Conservation (phyloP, 1,140 invertebrate genomes). For the Bombus pyrosoma region DNA sequence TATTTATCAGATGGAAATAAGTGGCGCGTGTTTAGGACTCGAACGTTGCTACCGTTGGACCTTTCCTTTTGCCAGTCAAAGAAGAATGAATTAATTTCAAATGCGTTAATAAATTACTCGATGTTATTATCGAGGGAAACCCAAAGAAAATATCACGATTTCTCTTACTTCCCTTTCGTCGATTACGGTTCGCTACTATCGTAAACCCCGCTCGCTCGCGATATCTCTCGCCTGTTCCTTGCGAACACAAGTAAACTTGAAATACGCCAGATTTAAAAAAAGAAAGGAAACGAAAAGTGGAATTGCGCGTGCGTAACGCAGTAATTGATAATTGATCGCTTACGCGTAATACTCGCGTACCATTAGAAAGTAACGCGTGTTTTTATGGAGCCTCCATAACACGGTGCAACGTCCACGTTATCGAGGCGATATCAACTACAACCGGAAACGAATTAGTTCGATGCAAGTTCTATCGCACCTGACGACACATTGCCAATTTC, state of each 20-base stretch:
- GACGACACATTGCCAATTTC: too few species aligned
- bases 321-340: slow-evolving; percentile 28
- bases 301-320: background rate
- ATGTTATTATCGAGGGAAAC: background rate
- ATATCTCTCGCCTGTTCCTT: background rate
- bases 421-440: background rate
- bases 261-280: background rate
- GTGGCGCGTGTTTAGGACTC: too few species aligned
- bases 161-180: background rate
- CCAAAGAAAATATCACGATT: background rate
- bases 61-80: background rate
- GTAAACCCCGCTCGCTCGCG: background rate
- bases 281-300: background rate
- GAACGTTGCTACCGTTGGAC: too few species aligned
- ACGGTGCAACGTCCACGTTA: background rate
- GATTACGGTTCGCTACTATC: too few species aligned
- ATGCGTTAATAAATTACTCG: background rate
- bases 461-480: too few species aligned
- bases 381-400: background rate
- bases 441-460: background rate
- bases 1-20: too few species aligned
- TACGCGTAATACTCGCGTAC: slow-evolving; percentile 22
- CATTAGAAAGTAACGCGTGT: slow-evolving; percentile 3
- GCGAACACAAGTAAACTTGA: background rate
- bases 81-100: background rate